Percentiles rank a stretch among this genome's conserved stretches.
phyloP scores from a whole-genome alignment of 2,888 invertebrate species.

The Polietes domitor region DNA sequence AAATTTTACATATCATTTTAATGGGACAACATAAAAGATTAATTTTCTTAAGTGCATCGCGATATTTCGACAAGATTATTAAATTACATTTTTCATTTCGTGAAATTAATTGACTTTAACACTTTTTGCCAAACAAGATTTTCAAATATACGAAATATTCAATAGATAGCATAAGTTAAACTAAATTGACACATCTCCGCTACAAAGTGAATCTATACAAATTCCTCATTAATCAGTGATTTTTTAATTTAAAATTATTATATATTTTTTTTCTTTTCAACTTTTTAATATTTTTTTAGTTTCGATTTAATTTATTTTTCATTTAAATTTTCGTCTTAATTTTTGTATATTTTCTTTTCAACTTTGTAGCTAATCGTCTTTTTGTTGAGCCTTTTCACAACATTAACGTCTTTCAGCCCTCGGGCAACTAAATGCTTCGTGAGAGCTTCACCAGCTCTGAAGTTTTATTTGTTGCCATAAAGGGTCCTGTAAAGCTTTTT shows the following conservation, averaged over 20 bases:
- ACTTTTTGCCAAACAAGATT: neutral
- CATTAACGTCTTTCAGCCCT: conserved; percentile 51
- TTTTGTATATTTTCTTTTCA: conserved; percentile 13
- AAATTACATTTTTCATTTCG: neutral
- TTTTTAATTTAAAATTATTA: no score
- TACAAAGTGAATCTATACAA: no score
- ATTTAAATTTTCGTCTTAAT: neutral
- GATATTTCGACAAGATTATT: neutral
- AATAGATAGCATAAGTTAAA: neutral
- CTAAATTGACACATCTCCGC: neutral
- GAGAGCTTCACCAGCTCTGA: conserved; percentile 34
- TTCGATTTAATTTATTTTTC: neutral
- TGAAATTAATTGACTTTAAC: neutral
- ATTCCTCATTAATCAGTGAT: no score
- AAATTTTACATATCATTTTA: conserved; percentile 21
- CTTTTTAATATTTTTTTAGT: conserved; percentile 8
- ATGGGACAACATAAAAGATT: neutral
- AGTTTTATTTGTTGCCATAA: neutral
- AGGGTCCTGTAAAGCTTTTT: conserved; percentile 60
- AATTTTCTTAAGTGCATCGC: conserved; percentile 24
- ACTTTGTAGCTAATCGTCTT: neutral
- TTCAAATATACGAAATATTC: neutral
- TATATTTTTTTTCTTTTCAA: no score
- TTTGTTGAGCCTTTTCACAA: conserved; percentile 51
- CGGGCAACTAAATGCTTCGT: conserved; percentile 46